Percentiles rank a stretch among this genome's conserved stretches.
Evolutionary conservation across 2,888 invertebrate genomes (phyloP).

Genomic region (Protophormia terraenovae): DNA sequence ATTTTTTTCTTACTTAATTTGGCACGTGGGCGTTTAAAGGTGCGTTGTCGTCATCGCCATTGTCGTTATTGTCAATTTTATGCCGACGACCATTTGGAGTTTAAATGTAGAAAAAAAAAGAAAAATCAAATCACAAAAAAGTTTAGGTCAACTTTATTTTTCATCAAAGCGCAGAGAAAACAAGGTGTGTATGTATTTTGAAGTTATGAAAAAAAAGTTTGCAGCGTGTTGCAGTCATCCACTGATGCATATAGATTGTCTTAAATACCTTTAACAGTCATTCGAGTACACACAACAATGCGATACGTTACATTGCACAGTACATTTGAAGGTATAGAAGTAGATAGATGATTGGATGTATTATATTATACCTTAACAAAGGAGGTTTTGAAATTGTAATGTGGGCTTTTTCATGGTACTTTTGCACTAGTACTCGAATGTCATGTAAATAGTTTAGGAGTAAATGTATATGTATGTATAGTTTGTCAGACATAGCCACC

Average conservation of each 20-base stretch:
- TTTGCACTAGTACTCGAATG: not conserved
- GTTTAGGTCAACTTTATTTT: slow-evolving; percentile 51
- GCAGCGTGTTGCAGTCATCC: slow-evolving; percentile 47
- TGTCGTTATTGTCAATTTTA: slow-evolving; percentile 41
- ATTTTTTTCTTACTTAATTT: slow-evolving; percentile 34
- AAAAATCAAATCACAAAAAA: slow-evolving; percentile 6
- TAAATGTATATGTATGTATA: not conserved
- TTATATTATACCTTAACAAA: slow-evolving; percentile 5
- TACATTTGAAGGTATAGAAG: not conserved
- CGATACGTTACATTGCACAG: not conserved
- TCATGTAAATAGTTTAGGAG: slow-evolving; percentile 35
- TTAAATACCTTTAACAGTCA: slow-evolving; percentile 31
- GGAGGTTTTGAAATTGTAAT: slow-evolving; percentile 33
- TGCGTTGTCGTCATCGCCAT: slow-evolving; percentile 58
- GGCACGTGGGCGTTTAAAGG: slow-evolving; percentile 68
- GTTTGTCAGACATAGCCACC: slow-evolving; percentile 9
- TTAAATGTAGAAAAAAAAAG: slow-evolving; percentile 4
- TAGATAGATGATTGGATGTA: not conserved
- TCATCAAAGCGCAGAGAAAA: slow-evolving; percentile 9
- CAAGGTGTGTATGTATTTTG: slow-evolving; percentile 41
- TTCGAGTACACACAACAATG: not conserved
- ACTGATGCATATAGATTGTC: slow-evolving; percentile 43
- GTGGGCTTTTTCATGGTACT: slow-evolving; percentile 54
- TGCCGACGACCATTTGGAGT: slow-evolving; percentile 29
- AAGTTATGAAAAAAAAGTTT: not conserved